A percentile compares a stretch with the other conserved stretches of the same genome.
Conservation (phyloP, 2,888 invertebrate genomes). For the Tuta absoluta region DNA sequence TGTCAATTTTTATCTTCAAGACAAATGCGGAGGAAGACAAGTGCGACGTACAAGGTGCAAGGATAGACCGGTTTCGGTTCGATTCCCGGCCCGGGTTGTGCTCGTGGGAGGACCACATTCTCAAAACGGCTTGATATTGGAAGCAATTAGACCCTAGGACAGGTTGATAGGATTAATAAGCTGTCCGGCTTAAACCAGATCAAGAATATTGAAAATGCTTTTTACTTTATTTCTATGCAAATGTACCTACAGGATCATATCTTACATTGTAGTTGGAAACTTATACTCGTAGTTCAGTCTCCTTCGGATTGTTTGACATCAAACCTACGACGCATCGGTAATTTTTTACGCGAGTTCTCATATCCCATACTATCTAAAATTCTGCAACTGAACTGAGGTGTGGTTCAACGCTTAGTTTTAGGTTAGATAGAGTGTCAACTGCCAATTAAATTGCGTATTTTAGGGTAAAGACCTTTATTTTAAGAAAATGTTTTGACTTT, state of each 20-base stretch:
- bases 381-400: too few species aligned
- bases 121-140: conserved; percentile 47
- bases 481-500: neutral
- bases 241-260: neutral
- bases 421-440: too few species aligned
- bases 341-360: too few species aligned
- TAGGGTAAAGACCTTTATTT: neutral
- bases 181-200: conserved; percentile 11
- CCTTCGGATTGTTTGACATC: too few species aligned
- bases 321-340: too few species aligned
- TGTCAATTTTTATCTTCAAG: conserved; percentile 24
- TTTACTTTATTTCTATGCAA: neutral
- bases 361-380: too few species aligned
- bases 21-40: conserved; percentile 37
- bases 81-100: conserved; percentile 36
- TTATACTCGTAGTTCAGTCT: too few species aligned
- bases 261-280: neutral
- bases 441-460: neutral
- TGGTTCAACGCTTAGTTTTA: too few species aligned
- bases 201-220: neutral
- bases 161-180: conserved; percentile 22
- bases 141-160: conserved; percentile 22
- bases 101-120: conserved; percentile 62
- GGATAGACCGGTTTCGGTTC: conserved; percentile 59
- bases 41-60: conserved; percentile 35